Evolutionary conservation across 2,797 vertebrate species (phyloP), one percentile per base, ranked within the genome.

Genomic region (Gadopsis bispinosus): DNA sequence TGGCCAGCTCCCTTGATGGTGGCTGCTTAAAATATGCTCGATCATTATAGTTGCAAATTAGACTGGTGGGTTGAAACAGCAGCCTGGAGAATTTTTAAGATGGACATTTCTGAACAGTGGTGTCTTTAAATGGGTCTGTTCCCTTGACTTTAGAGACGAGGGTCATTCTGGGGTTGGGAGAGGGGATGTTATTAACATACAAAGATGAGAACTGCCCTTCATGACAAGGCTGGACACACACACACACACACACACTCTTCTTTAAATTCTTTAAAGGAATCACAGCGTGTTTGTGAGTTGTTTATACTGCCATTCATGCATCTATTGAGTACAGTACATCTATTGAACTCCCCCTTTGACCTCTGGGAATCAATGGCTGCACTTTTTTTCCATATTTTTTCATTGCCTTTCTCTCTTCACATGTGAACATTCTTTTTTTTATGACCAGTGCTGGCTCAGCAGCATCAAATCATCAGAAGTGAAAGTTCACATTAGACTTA

Each of bases 31-130:
- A 63, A 88, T 84, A 71, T 73, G 66, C 77, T 72, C 20, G 7
- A 75, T 81, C 73, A 69, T 84, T 84, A 83, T 84, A 5, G 54
- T 60, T 60, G 35, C 65, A 84, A 85, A 91, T 91, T 84, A 86
- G 64, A 75, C 33, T 39, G 51, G 71, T 5, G 66, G 58, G 66
- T 37, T 69, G 75, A 80, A 75, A 75, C 68, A 48, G 43, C 56
- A 50, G 80, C 58, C 74, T 19, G 13, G 47, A 77, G 55, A 60
- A 51, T 54, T 78, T 85, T 71, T 59, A 75, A 80, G 63, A 80
- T 26, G 64, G 33, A 45, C n/a, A 63, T n/a, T 26, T 39, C 9
- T 58, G 54, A 69, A 63, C 11, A 14, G 47, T 9, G 8, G 16
- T 4, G 6, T 48, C 31, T 59, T 80, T 69, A 80, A 76, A 73